phyloP scores from a whole-genome alignment of 2,888 invertebrate genomes.

The Trichacis sp. region DNA sequence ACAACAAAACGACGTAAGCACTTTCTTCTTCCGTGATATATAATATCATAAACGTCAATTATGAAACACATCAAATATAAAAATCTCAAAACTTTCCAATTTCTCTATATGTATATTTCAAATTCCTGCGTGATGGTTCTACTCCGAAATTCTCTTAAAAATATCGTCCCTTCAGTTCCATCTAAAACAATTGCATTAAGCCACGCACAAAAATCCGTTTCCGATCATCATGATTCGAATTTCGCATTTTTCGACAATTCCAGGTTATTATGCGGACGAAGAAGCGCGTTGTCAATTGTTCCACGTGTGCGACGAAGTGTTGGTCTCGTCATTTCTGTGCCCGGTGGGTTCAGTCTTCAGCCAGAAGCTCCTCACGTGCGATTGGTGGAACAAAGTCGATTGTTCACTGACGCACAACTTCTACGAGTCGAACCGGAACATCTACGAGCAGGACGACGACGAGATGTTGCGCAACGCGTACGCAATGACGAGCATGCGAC shows the following conservation, averaged over 20 bases:
- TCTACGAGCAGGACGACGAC: slow-evolving; percentile 66
- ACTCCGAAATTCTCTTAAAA: no score
- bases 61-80: no score
- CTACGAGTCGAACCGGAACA: slow-evolving; percentile 68
- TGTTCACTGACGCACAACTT: slow-evolving; percentile 71
- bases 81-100: no score
- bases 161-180: no score
- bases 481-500: slow-evolving; percentile 72
- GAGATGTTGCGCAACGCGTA: slow-evolving; percentile 73
- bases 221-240: no score
- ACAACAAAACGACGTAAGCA: no score
- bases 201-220: no score
- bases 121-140: no score
- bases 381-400: slow-evolving; percentile 79
- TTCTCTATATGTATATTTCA: no score
- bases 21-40: no score
- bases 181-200: no score
- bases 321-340: slow-evolving; percentile 75
- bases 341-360: slow-evolving; percentile 79
- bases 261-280: slow-evolving; percentile 77
- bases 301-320: slow-evolving; percentile 74
- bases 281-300: slow-evolving; percentile 78
- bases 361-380: slow-evolving; percentile 76
- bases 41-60: no score
- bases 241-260: slow-evolving; percentile 11